Conservation (phyloP, 2,113 vertebrate genomes). For the Nettapus auritus region DNA sequence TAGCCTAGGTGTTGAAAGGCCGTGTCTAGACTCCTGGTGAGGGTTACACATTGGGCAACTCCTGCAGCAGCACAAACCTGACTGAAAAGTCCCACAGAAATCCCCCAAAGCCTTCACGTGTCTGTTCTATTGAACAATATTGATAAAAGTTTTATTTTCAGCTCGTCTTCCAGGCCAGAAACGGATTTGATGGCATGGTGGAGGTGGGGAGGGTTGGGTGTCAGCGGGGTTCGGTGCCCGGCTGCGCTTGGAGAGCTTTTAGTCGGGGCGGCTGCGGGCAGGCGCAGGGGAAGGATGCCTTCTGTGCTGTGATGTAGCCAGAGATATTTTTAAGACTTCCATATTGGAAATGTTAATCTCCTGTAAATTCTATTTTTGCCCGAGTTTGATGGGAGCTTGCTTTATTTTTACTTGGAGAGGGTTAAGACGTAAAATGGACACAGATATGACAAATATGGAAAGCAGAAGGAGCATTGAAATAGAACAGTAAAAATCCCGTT, state of each 20-base stretch:
- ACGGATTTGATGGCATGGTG: not conserved
- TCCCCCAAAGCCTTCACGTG: not conserved
- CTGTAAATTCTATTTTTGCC: not conserved
- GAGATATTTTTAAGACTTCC: not conserved
- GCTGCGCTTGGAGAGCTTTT: not conserved
- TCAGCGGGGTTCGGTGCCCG: not conserved
- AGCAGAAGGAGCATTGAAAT: not conserved
- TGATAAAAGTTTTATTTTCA: not conserved
- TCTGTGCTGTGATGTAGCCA: not conserved
- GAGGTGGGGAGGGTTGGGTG: not conserved
- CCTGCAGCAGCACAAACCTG: not conserved
- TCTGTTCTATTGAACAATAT: rapidly evolving
- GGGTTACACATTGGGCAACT: rapidly evolving
- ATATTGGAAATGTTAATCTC: not conserved
- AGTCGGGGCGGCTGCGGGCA: not conserved
- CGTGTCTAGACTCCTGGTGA: not conserved
- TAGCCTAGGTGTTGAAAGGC: not conserved
- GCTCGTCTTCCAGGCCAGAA: not conserved
- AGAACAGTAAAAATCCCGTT: not conserved
- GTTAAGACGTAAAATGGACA: not conserved
- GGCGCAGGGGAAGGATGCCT: not conserved
- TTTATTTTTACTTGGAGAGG: not conserved
- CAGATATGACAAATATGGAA: not conserved
- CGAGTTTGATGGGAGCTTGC: not conserved
- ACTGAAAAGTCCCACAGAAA: not conserved